These are phyloP conservation scores for Euwallacea fornicatus DNA, from an alignment of 1,140 invertebrate genomes.

Conservation along the genomic window DNA sequence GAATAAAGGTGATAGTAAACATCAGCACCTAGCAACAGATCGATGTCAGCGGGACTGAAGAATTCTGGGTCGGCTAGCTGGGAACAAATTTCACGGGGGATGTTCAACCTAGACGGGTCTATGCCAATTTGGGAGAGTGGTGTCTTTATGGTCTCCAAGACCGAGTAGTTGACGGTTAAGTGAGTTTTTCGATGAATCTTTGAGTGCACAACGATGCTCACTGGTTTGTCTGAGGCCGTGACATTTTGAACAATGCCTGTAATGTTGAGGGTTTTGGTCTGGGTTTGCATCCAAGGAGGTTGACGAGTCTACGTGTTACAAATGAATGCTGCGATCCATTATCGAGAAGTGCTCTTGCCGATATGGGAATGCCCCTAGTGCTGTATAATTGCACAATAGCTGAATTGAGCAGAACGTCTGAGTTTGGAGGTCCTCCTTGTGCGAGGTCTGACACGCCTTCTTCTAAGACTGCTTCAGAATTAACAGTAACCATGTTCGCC, in stretches of 20 bases:
- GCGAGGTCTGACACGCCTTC: too few species aligned
- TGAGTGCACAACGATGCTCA: neutral
- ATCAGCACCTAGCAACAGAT: neutral
- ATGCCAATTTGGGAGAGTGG: neutral
- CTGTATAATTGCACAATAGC: too few species aligned
- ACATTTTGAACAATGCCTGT: neutral
- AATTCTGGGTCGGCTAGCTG: slow-evolving; percentile 1
- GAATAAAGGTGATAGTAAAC: neutral
- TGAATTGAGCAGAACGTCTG: too few species aligned
- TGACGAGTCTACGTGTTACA: neutral
- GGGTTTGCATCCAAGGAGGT: neutral
- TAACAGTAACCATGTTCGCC: too few species aligned
- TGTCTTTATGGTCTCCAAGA: neutral
- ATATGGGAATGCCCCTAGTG: neutral
- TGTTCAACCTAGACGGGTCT: neutral
- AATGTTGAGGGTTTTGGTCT: neutral
- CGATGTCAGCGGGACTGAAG: too few species aligned
- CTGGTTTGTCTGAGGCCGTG: neutral
- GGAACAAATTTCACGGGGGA: too few species aligned
- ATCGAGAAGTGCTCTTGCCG: neutral
- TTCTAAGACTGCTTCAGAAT: too few species aligned
- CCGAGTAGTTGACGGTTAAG: too few species aligned
- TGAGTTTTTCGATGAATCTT: neutral
- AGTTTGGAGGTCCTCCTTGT: too few species aligned
- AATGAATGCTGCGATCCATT: too few species aligned